A percentile compares a stretch with the other conserved stretches of the same genome.
Evolutionary conservation across 1,140 invertebrate species (phyloP).

Genomic region (Hylaeus anthracinus): DNA sequence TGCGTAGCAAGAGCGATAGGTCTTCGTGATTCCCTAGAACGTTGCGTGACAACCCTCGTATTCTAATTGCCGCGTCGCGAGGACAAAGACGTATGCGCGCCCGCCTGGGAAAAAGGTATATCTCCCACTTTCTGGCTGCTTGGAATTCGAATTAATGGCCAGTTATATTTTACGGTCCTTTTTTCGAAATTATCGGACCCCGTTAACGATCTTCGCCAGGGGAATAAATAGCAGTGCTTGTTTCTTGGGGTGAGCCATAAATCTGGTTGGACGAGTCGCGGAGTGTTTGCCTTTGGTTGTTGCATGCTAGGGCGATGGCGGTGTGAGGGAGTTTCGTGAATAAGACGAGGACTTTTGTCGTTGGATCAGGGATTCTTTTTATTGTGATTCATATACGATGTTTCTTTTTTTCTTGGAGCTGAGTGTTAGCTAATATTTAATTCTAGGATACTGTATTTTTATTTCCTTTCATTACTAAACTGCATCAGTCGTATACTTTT

Average conservation of each 20-base stretch:
- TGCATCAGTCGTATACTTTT: too few species aligned
- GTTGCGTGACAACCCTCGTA: conserved; percentile 54
- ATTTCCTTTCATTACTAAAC: too few species aligned
- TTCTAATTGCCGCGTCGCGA: conserved; percentile 47
- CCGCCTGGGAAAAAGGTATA: conserved; percentile 44
- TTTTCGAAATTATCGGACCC: conserved; percentile 18
- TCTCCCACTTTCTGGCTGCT: conserved; percentile 32
- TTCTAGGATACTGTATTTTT: too few species aligned
- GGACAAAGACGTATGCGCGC: conserved; percentile 48
- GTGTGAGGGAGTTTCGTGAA: not conserved
- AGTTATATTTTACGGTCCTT: conserved; percentile 36
- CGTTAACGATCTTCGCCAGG: conserved; percentile 1
- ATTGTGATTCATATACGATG: not conserved
- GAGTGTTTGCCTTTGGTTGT: not conserved
- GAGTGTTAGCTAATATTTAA: too few species aligned
- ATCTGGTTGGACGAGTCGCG: not conserved
- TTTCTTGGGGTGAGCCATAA: conserved; percentile 20
- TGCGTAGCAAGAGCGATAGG: conserved; percentile 35
- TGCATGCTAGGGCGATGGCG: not conserved
- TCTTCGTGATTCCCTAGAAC: conserved; percentile 39
- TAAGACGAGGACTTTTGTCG: not conserved
- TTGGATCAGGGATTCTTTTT: not conserved
- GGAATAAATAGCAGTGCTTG: conserved; percentile 24
- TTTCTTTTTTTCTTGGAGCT: too few species aligned
- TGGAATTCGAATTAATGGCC: conserved; percentile 43